A percentile compares a stretch with the other conserved stretches of the same genome.
Evolutionary conservation across 2,113 vertebrate species (phyloP).

Genomic region (Oceanites oceanicus): DNA sequence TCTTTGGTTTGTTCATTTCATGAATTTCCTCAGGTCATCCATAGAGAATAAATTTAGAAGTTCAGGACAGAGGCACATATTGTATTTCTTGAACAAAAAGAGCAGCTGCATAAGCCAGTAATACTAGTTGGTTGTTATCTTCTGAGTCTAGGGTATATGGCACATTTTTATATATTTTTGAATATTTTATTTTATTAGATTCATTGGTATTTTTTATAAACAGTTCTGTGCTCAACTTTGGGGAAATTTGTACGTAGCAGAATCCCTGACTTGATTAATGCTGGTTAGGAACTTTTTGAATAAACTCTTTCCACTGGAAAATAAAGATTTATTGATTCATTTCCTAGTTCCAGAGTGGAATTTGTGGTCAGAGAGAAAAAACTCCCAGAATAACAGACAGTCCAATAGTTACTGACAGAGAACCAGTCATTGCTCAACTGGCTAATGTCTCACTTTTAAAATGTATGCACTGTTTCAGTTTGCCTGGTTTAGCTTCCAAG

Average conservation of each 20-base stretch:
- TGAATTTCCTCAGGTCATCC: not conserved
- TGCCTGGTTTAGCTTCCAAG: not conserved
- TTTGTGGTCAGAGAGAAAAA: not conserved
- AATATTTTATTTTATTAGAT: not conserved
- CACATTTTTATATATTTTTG: not conserved
- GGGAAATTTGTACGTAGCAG: not conserved
- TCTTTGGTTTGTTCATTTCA: not conserved
- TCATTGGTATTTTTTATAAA: fast-evolving
- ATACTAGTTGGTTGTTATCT: not conserved
- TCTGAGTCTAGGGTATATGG: not conserved
- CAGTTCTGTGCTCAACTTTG: not conserved
- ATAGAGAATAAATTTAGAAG: not conserved
- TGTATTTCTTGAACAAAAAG: not conserved
- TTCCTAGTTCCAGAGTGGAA: not conserved
- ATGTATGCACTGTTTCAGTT: fast-evolving
- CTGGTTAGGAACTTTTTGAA: not conserved
- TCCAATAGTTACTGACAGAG: not conserved
- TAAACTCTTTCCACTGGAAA: not conserved
- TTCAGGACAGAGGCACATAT: not conserved
- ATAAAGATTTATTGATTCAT: not conserved
- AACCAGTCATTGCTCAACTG: not conserved
- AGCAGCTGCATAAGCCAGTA: not conserved
- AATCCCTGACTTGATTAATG: not conserved
- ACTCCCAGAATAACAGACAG: not conserved
- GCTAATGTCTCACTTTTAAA: not conserved